Evolutionary conservation across 2,113 vertebrate genomes (phyloP), one percentile per base, ranked within the genome.

Genomic region (Dendropsophus ebraccatus): DNA sequence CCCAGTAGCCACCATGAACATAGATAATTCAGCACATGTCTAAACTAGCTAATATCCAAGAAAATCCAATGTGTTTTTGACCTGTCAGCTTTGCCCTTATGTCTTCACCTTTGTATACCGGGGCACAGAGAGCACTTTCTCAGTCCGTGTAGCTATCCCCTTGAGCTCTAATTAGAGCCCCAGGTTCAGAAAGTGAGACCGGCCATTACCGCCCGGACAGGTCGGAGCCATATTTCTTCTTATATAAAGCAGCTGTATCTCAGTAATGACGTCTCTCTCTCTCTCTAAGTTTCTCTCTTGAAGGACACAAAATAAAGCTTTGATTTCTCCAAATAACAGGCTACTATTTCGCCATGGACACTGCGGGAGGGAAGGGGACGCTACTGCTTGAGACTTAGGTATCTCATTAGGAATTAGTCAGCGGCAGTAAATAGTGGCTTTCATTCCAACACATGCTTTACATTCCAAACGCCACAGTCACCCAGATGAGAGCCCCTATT

Each of bases 371-470:
- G 35, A 70, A 70, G 67, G 1, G 35, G 6, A 6, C 67, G 41
- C 32, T 23, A 23, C 32, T 41, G 67, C 32, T 35, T 13, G 67
- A 70, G 67, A 70, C 17, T 69, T 69, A 69, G 32, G 30, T 21
- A 4, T 23, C 67, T 70, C 67, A 41, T 70, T 70, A 70, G 21
- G 67, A 41, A 70, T 70, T 37, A 70, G 67, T 41, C 67, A 70
- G 19, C 67, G 67, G 67, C 10, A 70, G 67, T 70, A 70, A 70
- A 70, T 70, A 70, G 67, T 41, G 67, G 32, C 67, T 70, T 70
- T 70, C 67, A 70, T 70, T 41, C 17, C 67, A 70, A 4, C 19
- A 70, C 32, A 70, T 70, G 35, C 67, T 70, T 70, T 70, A 70
- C 67, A 70, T 70, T 70, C 67, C 67, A 69, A 5, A 16, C 65